phyloP scores from a whole-genome alignment of 1,140 invertebrate species.

The Drosophila azteca region DNA sequence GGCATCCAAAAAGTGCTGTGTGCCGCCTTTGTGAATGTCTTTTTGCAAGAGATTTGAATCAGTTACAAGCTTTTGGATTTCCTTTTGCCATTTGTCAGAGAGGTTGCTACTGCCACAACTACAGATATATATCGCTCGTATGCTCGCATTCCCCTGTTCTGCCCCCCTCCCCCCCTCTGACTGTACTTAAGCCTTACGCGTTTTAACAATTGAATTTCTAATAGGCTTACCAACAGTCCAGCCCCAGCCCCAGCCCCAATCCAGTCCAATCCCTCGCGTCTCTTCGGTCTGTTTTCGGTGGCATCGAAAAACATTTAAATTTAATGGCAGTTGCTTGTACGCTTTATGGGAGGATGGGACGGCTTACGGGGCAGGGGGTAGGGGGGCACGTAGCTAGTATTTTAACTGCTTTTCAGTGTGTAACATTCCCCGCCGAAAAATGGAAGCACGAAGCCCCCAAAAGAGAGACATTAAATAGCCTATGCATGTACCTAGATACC shows the following conservation, averaged over 20 bases:
- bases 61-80: slow-evolving; percentile 45
- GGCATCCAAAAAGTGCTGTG: neutral
- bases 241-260: too few relatives aligned
- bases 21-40: neutral
- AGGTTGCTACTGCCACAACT: neutral
- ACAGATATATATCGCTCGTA: neutral
- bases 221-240: slow-evolving; percentile 53
- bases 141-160: neutral
- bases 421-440: slow-evolving; percentile 44
- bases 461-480: slow-evolving; percentile 41
- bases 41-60: slow-evolving; percentile 55
- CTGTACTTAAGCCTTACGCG: slow-evolving; percentile 8
- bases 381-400: slow-evolving; percentile 6
- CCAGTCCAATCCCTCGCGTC: neutral
- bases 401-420: slow-evolving; percentile 41
- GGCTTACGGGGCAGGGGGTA: neutral
- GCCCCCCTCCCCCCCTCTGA: too few relatives aligned
- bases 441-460: slow-evolving; percentile 15
- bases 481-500: too few relatives aligned
- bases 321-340: slow-evolving; percentile 74
- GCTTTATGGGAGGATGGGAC: slow-evolving; percentile 51
- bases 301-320: slow-evolving; percentile 79
- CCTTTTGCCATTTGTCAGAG: slow-evolving; percentile 50
- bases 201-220: slow-evolving; percentile 76
- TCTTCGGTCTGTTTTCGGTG: slow-evolving; percentile 15